Percentiles rank a stretch among this genome's conserved stretches.
phyloP scores from a whole-genome alignment of 2,888 invertebrate species.

The Pecten maximus region DNA sequence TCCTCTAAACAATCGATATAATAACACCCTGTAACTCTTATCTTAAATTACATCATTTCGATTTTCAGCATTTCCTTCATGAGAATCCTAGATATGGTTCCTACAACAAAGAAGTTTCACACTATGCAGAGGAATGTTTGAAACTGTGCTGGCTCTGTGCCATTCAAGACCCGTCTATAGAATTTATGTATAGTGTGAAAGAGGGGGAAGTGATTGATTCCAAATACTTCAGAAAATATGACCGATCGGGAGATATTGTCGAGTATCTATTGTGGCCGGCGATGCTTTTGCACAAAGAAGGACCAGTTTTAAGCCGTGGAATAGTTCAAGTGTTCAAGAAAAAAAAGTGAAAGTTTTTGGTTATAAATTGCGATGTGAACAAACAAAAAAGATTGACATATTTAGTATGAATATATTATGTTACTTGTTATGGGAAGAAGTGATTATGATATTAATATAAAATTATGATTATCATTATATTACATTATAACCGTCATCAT shows the following conservation, averaged over 20 bases:
- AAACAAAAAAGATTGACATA: too few relatives aligned
- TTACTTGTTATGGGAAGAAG: too few relatives aligned
- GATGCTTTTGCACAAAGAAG: background rate
- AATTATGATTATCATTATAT: too few relatives aligned
- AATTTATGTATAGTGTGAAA: background rate
- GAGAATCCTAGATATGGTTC: background rate
- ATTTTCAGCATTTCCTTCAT: background rate
- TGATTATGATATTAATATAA: too few relatives aligned
- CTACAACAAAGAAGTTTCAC: background rate
- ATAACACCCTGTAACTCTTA: too few relatives aligned
- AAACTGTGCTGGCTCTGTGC: background rate
- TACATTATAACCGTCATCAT: too few relatives aligned
- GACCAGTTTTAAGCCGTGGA: background rate
- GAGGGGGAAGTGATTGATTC: background rate
- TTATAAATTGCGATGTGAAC: too few relatives aligned
- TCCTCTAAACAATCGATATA: too few relatives aligned
- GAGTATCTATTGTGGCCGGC: background rate
- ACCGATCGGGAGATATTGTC: background rate
- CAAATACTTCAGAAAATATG: background rate
- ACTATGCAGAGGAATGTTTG: background rate
- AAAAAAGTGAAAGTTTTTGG: background rate
- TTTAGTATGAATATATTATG: too few relatives aligned
- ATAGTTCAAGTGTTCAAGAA: background rate
- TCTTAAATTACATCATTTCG: background rate
- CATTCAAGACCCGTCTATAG: constrained; percentile 13